phyloP scores from a whole-genome alignment of 2,113 vertebrate species.

The Vireo altiloquus region DNA sequence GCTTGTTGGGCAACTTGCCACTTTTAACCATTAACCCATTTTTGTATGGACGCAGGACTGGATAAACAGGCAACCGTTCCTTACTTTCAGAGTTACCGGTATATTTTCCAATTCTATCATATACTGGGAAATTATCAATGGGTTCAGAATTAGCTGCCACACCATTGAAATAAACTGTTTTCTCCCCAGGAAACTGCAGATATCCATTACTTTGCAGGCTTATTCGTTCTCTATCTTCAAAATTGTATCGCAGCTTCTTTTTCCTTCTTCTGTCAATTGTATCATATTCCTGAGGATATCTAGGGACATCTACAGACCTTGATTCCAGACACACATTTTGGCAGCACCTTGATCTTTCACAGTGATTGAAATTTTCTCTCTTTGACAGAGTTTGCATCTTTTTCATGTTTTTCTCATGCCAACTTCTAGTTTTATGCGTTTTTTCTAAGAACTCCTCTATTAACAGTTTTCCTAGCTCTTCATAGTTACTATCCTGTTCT shows the following conservation, averaged over 20 bases:
- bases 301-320: slow-evolving; percentile 49
- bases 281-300: slow-evolving; percentile 84
- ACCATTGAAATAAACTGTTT: background rate
- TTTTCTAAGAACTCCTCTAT: slow-evolving; percentile 80
- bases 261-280: slow-evolving; percentile 83
- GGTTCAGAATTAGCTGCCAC: background rate
- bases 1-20: slow-evolving; percentile 73
- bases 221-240: slow-evolving; percentile 15
- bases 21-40: slow-evolving; percentile 87
- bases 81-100: slow-evolving; percentile 2
- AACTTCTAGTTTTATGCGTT: slow-evolving; percentile 78
- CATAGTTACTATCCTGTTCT: slow-evolving; percentile 80
- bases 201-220: background rate
- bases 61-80: background rate
- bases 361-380: background rate
- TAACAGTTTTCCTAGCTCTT: slow-evolving; percentile 70
- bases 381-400: slow-evolving; percentile 34
- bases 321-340: slow-evolving; percentile 53
- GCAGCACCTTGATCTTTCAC: slow-evolving; percentile 43
- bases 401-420: slow-evolving; percentile 72
- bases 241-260: slow-evolving; percentile 73
- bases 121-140: background rate
- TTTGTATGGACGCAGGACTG: slow-evolving; percentile 77
- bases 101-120: background rate
- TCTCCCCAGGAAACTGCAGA: background rate